phyloP scores from a whole-genome alignment of 2,797 vertebrate genomes.

The Anabas testudineus region DNA sequence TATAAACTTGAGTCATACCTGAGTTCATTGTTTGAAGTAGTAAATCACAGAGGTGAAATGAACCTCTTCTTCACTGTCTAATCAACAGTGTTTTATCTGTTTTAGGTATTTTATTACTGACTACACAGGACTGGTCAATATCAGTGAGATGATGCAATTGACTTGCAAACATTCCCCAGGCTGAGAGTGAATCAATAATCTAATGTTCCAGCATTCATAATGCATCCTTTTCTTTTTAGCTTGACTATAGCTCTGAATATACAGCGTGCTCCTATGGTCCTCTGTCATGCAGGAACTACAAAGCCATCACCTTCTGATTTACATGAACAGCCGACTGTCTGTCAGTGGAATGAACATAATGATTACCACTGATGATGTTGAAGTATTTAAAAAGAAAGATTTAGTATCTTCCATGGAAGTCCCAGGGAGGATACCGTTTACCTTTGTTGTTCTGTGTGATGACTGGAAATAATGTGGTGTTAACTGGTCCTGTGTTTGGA shows the following conservation, averaged over 20 bases:
- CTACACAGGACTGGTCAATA: slow-evolving; percentile 6
- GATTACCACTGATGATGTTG: slow-evolving; percentile 25
- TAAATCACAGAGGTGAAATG: neutral
- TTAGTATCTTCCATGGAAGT: neutral
- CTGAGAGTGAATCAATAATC: slow-evolving; percentile 45
- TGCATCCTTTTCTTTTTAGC: slow-evolving; percentile 35
- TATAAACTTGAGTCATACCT: neutral
- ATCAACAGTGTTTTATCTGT: slow-evolving; percentile 5
- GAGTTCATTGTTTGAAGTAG: neutral
- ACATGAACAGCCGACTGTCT: slow-evolving; percentile 26
- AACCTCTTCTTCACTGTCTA: neutral
- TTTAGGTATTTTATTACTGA: slow-evolving; percentile 11
- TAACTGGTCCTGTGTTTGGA: slow-evolving; percentile 48
- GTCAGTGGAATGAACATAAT: slow-evolving; percentile 37
- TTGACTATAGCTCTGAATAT: slow-evolving; percentile 10
- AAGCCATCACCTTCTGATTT: slow-evolving; percentile 17
- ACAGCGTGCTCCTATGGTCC: slow-evolving; percentile 21
- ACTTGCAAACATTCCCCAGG: slow-evolving; percentile 42
- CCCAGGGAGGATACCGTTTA: slow-evolving; percentile 17
- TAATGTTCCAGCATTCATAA: slow-evolving; percentile 36
- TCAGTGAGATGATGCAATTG: slow-evolving; percentile 29
- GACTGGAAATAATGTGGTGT: slow-evolving; percentile 35
- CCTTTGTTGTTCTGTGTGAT: slow-evolving; percentile 10
- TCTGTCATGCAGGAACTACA: slow-evolving; percentile 29
- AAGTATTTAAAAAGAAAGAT: neutral